Evolutionary conservation across 2,113 vertebrate species (phyloP), one percentile per base, ranked within the genome.

Genomic region (Dicerorhinus sumatrensis): DNA sequence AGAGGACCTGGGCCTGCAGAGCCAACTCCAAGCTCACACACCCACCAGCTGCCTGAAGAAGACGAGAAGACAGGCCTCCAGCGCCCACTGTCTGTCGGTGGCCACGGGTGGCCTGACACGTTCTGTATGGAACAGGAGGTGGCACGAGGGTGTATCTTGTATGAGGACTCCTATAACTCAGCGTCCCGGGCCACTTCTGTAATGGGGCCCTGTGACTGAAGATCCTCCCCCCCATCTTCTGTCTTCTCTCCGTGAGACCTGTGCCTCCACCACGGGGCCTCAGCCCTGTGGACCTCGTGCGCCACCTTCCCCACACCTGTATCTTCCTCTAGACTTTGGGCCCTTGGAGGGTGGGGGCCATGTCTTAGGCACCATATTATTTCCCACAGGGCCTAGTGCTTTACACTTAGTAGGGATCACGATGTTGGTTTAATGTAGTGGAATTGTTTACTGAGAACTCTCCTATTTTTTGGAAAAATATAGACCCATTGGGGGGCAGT

Each of bases 391-490:
- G 39, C n/a, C 70, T 25, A 33, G 33, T 69, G 39, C 36, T 83
- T 93, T 54, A 51, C 0, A 23, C 54, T 89, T n/a, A 63, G 12
- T 73, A 58, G 31, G 31, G 42, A 29, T 87, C 33, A 36, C 16
- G 2, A 86, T n/a, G 5, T 54, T 91, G 91, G 25, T 73, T 67
- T 58, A 95, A 72, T 46, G 21, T 25, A 67, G 36, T 85, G 18
- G 3, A 81, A 77, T 89, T 60, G 56, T 75, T 88, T 89, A 73
- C 82, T 76, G 54, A 70, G 14, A 58, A 73, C 33, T 85, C n/a
- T 88, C 69, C 31, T 67, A 23, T 86, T 63, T 89, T 84, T 79
- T 87, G n/a, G 54, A 29, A 48, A 75, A 89, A 92, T 62, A 75
- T 73, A 75, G 33, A 70, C 21, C 70, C 58, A 81, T 7, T 54